A percentile compares a stretch with the other conserved stretches of the same genome.
Conservation (phyloP, 2,888 invertebrate genomes). For the Meganola albula region DNA sequence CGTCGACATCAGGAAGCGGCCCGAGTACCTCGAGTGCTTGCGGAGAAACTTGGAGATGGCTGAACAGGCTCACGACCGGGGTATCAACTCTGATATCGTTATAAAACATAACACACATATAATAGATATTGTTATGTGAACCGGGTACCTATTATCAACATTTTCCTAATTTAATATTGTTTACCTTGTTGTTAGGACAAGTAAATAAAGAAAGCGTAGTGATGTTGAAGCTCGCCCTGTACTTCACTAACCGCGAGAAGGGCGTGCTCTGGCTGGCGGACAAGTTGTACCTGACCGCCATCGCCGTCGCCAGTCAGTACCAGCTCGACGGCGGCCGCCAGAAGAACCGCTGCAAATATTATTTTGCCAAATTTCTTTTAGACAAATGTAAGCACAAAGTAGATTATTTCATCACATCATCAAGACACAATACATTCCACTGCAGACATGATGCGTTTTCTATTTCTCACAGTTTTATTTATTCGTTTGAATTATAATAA, state of each 20-base stretch:
- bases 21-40: constrained; percentile 56
- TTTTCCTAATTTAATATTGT: too few species aligned
- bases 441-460: too few species aligned
- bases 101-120: too few species aligned
- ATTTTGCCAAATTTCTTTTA: constrained; percentile 72
- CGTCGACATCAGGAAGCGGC: constrained; percentile 53
- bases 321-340: constrained; percentile 66
- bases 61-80: constrained; percentile 55
- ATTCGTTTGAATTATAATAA: too few species aligned
- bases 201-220: constrained; percentile 57
- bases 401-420: too few species aligned
- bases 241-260: constrained; percentile 59
- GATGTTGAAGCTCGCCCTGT: constrained; percentile 55
- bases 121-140: too few species aligned
- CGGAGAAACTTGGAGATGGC: constrained; percentile 45
- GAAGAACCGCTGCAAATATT: constrained; percentile 69
- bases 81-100: constrained; percentile 27
- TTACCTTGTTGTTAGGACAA: constrained; percentile 44
- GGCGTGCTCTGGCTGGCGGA: constrained; percentile 79
- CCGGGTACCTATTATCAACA: too few species aligned
- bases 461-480: too few species aligned
- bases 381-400: constrained; percentile 77
- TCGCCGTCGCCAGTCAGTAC: constrained; percentile 61
- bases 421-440: too few species aligned
- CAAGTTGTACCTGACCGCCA: constrained; percentile 66